Evolutionary conservation across 2,797 vertebrate species (phyloP), one percentile per base, ranked within the genome.

Genomic region (Mallotus villosus): DNA sequence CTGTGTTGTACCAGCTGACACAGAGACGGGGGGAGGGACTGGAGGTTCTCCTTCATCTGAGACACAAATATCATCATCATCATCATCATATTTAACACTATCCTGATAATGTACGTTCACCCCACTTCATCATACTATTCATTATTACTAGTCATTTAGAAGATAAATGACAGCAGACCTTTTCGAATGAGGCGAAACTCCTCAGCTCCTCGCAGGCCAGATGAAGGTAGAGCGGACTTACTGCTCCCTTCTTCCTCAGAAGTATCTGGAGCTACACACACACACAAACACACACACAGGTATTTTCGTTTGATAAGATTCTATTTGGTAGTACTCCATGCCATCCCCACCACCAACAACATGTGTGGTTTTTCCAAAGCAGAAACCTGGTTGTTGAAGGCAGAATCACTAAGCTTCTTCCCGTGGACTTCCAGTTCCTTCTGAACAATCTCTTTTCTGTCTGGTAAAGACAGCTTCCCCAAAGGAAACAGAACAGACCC

Each of bases 351-450:
- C 37, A 16, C 21, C 22, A 22, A 2, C 22, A 65, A 21, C 22
- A 49, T 14, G 41, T 46, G 41, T 11, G 0, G 11, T 46, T 46
- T 66, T 22, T 66, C 34, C 62, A 7, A 25, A 7, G 5, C 3
- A 65, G 29, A 25, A 71, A 94, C 96, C 95, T 97, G 96, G 85
- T 96, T 97, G 85, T 97, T 97, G 80, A 96, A 97, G 0, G 94
- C 91, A 5, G 95, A 92, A 74, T 96, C 94, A 1, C 95, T 96
- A 82, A 97, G 92, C 71, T 95, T 95, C 89, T 97, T 97, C 69
- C 95, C 95, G 0, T 94, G 95, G 1, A 87, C 58, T 5, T 92
- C 93, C 62, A 97, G 90, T 55, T 90, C 90, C 51, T 90, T 92
- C 84, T 94, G 90, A 76, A 96, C 89, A 0, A 97, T 90, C 74